phyloP scores from a whole-genome alignment of 2,797 vertebrate genomes.

The Anguilla anguilla region DNA sequence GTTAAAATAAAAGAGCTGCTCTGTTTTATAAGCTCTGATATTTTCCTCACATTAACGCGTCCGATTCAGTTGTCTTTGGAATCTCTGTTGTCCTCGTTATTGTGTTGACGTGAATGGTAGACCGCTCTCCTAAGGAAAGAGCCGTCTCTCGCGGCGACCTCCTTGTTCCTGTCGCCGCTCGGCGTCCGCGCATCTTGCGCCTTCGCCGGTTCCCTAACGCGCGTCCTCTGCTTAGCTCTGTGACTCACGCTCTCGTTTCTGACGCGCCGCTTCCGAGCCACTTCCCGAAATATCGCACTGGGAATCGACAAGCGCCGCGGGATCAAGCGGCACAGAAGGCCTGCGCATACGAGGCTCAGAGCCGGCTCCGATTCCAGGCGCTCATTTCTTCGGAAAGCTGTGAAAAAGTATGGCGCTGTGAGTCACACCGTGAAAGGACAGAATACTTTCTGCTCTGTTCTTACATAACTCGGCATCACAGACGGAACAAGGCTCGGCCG shows the following conservation, averaged over 20 bases:
- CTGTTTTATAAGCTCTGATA: neutral
- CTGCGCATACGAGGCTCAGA: neutral
- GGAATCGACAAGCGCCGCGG: neutral
- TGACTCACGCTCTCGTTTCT: neutral
- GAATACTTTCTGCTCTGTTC: neutral
- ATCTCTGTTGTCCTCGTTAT: neutral
- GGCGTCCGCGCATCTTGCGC: neutral
- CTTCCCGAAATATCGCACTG: neutral
- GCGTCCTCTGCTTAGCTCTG: neutral
- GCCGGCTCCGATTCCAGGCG: neutral
- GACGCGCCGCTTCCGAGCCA: neutral
- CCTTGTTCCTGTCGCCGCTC: neutral
- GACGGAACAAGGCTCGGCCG: conserved; percentile 6
- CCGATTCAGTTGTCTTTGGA: neutral
- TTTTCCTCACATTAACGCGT: neutral
- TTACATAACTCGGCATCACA: neutral
- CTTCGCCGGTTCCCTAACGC: too few species aligned
- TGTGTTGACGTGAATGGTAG: neutral
- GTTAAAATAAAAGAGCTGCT: neutral
- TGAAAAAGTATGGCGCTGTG: neutral
- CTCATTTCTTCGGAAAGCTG: neutral
- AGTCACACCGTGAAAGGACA: neutral
- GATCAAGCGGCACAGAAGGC: neutral
- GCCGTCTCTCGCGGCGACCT: neutral
- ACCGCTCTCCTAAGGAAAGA: neutral